Percentiles rank a stretch among this genome's conserved stretches.
phyloP scores from a whole-genome alignment of 2,888 invertebrate species.

The Penaeus monodon region DNA sequence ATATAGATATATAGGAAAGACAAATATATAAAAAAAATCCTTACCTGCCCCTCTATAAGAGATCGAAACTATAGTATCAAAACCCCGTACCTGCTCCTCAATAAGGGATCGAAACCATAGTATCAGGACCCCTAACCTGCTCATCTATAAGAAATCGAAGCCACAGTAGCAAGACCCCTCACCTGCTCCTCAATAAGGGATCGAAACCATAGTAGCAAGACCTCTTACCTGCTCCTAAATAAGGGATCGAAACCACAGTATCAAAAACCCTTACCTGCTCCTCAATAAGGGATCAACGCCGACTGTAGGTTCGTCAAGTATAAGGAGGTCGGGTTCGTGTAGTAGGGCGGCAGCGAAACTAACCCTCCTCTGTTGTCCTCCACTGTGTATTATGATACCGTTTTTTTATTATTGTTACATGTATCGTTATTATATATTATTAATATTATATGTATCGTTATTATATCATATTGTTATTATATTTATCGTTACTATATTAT shows the following conservation, averaged over 20 bases:
- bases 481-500: no score
- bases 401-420: not conserved
- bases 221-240: no score
- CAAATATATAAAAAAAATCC: no score
- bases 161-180: conserved; percentile 65
- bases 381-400: conserved; percentile 66
- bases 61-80: no score
- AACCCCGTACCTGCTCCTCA: conserved; percentile 68
- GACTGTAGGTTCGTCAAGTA: conserved; percentile 71
- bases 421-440: no score
- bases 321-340: conserved; percentile 69
- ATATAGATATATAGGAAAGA: no score
- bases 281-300: conserved; percentile 71
- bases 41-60: no score
- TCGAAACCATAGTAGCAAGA: no score
- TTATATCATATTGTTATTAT: not conserved
- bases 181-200: no score
- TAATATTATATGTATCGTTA: no score
- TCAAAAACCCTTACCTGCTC: conserved; percentile 66
- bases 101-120: conserved; percentile 71
- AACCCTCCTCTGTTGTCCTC: conserved; percentile 70
- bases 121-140: conserved; percentile 67
- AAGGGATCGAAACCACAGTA: no score
- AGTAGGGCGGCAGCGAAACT: conserved; percentile 70
- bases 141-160: conserved; percentile 70